Evolutionary conservation across 2,113 vertebrate genomes (phyloP).

Genomic region (Ptyas mucosa): DNA sequence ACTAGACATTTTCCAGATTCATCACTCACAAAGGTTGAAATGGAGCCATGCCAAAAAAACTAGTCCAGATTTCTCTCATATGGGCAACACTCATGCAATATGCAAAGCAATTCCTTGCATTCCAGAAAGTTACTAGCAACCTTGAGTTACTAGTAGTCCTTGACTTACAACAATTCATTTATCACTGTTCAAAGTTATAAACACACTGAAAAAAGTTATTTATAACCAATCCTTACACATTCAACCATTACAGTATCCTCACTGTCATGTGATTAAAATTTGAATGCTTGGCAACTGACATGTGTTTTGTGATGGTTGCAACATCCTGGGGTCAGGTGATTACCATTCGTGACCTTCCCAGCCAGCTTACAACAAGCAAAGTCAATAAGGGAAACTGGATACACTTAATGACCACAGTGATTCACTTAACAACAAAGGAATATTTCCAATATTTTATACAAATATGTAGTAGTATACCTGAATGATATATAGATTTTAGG

Average conservation of each 20-base stretch:
- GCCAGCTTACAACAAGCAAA: not conserved
- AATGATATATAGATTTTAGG: not conserved
- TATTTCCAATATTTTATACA: not conserved
- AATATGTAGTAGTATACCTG: not conserved
- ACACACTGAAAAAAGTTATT: not conserved
- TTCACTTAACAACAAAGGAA: not conserved
- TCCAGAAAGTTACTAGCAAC: not conserved
- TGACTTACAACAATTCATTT: not conserved
- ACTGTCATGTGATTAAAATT: not conserved
- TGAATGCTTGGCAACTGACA: not conserved
- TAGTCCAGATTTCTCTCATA: not conserved
- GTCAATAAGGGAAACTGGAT: not conserved
- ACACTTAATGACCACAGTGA: not conserved
- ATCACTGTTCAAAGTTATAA: not conserved
- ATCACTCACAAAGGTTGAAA: not conserved
- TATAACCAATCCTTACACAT: not conserved
- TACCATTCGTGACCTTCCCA: not conserved
- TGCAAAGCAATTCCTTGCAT: not conserved
- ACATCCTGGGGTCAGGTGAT: not conserved
- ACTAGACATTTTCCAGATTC: slow-evolving; percentile 1
- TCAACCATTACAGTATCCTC: not conserved
- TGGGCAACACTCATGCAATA: accelerated
- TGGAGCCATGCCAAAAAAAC: slow-evolving; percentile 1
- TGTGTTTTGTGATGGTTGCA: not conserved
- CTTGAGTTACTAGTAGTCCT: not conserved